A percentile compares a stretch with the other conserved stretches of the same genome.
Evolutionary conservation across 53 echinoderm and acorn worm species (phyloP).

Genomic region (Actinopyga echinites): DNA sequence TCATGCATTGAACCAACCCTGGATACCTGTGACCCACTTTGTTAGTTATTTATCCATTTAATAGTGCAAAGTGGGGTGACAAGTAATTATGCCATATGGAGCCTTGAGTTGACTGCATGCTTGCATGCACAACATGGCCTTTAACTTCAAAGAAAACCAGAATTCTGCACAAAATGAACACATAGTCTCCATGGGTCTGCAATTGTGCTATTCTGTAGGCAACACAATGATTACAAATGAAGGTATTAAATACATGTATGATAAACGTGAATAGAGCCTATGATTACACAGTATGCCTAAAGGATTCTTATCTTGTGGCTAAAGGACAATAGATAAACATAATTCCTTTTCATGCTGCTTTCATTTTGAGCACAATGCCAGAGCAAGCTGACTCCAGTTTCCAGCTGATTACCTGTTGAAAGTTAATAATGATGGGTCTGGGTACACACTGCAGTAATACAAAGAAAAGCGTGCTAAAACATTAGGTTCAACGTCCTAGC

Average conservation of each 20-base stretch:
- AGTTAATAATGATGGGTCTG: neutral
- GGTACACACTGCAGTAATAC: no score
- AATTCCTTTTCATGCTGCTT: neutral
- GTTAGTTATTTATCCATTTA: neutral
- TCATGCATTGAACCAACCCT: neutral
- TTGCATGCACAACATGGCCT: no score
- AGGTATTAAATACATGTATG: neutral
- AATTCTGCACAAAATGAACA: no score
- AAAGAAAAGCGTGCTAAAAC: neutral
- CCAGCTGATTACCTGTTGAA: conserved; percentile 30
- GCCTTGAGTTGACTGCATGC: no score
- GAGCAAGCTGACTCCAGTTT: conserved; percentile 23
- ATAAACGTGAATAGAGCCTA: neutral
- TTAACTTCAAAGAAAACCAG: no score
- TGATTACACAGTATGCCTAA: conserved; percentile 29
- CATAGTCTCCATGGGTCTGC: no score
- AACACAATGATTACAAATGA: no score
- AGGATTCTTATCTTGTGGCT: neutral
- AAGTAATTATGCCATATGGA: neutral
- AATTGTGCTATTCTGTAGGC: no score
- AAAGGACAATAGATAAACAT: no score
- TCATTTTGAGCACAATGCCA: neutral
- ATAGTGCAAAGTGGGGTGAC: conserved; percentile 29
- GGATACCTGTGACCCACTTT: conserved; percentile 6
- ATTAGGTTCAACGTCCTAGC: conserved; percentile 18